Evolutionary conservation across 2,888 invertebrate genomes (phyloP).

Genomic region (Onthophagus sagittarius): DNA sequence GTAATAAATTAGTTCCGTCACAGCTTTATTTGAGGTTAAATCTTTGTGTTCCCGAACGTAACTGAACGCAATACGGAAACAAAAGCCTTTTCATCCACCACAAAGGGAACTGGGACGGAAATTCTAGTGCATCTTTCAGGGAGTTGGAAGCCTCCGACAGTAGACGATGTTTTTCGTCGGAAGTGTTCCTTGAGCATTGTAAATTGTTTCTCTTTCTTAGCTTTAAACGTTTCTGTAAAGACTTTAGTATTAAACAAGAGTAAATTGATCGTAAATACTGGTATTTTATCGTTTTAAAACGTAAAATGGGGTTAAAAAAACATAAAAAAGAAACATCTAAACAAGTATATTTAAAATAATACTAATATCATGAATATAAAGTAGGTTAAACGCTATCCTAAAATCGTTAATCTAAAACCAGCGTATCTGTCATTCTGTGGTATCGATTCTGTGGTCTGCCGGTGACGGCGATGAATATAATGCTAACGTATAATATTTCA

Average conservation of each 20-base stretch:
- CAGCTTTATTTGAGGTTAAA: background rate
- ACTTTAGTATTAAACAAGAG: background rate
- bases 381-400: background rate
- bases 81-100: background rate
- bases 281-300: background rate
- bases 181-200: background rate
- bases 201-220: background rate
- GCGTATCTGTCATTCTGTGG: background rate
- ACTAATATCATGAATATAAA: background rate
- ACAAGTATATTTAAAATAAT: background rate
- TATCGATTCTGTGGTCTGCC: background rate
- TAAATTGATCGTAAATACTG: background rate
- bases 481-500: background rate
- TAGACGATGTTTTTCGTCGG: background rate
- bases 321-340: background rate
- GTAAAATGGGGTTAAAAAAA: background rate
- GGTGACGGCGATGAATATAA: background rate
- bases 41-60: background rate
- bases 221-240: background rate
- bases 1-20: background rate
- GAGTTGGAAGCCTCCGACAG: background rate
- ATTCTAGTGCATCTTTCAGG: background rate
- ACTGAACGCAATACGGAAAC: background rate
- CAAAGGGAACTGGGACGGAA: background rate
- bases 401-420: background rate